Evolutionary conservation across 2,797 vertebrate species (phyloP).

Genomic region (Falco concolor): DNA sequence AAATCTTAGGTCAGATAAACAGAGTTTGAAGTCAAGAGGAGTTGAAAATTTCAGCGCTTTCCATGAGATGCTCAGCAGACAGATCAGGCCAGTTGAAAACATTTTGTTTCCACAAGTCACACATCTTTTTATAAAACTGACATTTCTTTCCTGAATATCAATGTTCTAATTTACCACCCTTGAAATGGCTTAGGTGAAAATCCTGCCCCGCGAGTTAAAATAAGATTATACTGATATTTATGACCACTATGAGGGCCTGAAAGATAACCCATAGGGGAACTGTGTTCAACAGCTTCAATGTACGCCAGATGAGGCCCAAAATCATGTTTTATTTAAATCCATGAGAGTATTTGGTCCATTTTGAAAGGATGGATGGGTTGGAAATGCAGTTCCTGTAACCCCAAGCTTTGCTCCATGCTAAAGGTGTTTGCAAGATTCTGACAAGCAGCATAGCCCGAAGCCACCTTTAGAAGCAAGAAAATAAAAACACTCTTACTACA

Average conservation of each 20-base stretch:
- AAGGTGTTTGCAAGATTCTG: conserved; percentile 14
- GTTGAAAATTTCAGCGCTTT: neutral
- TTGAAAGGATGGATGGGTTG: neutral
- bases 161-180: neutral
- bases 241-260: neutral
- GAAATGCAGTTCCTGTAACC: conserved; percentile 5
- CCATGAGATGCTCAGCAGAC: neutral
- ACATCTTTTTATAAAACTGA: neutral
- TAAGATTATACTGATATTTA: neutral
- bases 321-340: neutral
- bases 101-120: neutral
- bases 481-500: neutral
- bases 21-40: neutral
- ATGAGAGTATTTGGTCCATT: conserved; percentile 29
- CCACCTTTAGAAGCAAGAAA: conserved; percentile 34
- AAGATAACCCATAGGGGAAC: neutral
- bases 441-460: neutral
- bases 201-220: neutral
- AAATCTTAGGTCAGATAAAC: neutral
- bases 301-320: neutral
- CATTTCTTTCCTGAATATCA: neutral
- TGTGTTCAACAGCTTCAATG: neutral
- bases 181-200: neutral
- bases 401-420: neutral
- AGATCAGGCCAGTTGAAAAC: neutral